A percentile compares a stretch with the other conserved stretches of the same genome.
Conservation (phyloP, 2,113 vertebrate species). For the Cebidichthys violaceus region DNA sequence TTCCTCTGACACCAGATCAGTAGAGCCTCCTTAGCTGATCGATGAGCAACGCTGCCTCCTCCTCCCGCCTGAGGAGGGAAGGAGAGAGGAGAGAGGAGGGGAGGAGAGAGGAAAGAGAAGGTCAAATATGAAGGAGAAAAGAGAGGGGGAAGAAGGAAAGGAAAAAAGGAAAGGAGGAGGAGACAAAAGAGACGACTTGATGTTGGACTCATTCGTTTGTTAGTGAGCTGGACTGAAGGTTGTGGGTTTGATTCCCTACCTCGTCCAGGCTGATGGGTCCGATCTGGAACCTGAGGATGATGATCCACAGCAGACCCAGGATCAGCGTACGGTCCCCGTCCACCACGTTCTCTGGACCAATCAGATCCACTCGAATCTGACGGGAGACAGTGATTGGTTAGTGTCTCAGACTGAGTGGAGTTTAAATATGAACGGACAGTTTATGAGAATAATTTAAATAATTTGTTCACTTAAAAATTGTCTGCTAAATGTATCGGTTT, state of each 20-base stretch:
- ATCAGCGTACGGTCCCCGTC: constrained; percentile 93
- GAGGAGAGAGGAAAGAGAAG: too few species aligned
- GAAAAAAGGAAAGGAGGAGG: too few species aligned
- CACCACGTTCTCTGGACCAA: constrained; percentile 94
- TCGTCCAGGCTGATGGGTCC: constrained; percentile 88
- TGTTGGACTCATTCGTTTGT: too few species aligned
- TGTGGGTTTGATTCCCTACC: constrained; percentile 74
- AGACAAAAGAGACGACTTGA: too few species aligned
- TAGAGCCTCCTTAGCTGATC: constrained; percentile 91
- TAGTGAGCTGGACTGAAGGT: not conserved
- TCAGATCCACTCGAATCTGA: constrained; percentile 91
- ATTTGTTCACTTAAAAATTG: not conserved
- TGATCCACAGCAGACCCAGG: constrained; percentile 93
- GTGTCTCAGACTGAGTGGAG: too few species aligned
- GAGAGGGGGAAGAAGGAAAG: not conserved
- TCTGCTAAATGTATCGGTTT: not conserved
- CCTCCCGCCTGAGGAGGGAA: constrained; percentile 79
- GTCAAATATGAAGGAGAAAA: too few species aligned
- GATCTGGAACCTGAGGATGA: constrained; percentile 95
- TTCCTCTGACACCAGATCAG: constrained; percentile 93
- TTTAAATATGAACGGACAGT: not conserved
- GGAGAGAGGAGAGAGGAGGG: not conserved
- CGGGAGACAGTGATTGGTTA: not conserved
- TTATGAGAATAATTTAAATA: too few species aligned
- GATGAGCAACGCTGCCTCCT: constrained; percentile 81